Base-by-base conservation (phyloP, 2,888 invertebrate genomes). In the Catocala fraxini region DNA sequence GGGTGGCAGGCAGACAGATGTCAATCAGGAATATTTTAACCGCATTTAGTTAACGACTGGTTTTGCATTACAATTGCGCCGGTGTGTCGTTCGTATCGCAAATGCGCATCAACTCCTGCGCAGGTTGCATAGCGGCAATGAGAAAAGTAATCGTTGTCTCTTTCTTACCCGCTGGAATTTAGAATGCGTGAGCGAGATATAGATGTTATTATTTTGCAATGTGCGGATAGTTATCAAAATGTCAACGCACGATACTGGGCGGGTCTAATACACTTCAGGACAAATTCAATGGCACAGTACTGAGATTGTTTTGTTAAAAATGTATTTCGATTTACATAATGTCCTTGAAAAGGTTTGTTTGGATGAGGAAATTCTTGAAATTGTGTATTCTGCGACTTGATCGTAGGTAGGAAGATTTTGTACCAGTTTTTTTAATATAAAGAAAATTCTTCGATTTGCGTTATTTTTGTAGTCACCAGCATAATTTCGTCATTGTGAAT, bases 11-110 rank as follows among this genome's bases (percentile, higher is more conserved):
- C 65, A 63, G 79, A 77, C 79, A 78, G 77, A 77, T 77, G 83
- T 83, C 83, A 78, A 81, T 83, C 83, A 77, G 60, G 76, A 81
- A 81, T 83, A 82, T 77, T 69, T 77, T 75, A 80, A 62, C 71
- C 69, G 73, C 77, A 73, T 82, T 82, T 78, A 83, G 72, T 68
- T 79, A 79, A 81, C 79, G 75, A 79, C 81, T 66, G 67, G 79
- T 74, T 82, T 73, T 75, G 75, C 73, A 77, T 75, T 73, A 77
- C 77, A 75, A 77, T 75, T 77, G 73, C 68, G 72, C 80, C 81
- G 82, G 75, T 67, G 51, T 59, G 70, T 74, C 63, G 68, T 56
- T 64, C 68, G 53, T 78, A 79, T 80, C 79, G 74, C 63, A 59
- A 71, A 65, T 73, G 71, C 71, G 70, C 80, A 82, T 84, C 82